Evolutionary conservation across 2,888 invertebrate genomes (phyloP).

Genomic region (Caenorhabditis doughertyi): DNA sequence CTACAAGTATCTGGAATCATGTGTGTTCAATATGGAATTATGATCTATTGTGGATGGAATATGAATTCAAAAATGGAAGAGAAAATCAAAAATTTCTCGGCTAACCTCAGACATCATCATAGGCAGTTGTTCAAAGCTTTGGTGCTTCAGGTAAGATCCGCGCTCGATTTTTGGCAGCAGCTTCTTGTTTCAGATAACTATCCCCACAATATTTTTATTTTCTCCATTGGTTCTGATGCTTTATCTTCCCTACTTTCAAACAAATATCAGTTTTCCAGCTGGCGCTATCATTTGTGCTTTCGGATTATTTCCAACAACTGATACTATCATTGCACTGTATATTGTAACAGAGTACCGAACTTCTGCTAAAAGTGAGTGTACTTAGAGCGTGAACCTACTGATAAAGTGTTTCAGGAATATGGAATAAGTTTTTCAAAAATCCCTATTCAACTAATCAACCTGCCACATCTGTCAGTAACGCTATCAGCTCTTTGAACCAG

Average conservation of each 20-base stretch:
- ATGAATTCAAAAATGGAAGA: constrained; percentile 6
- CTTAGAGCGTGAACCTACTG: neutral
- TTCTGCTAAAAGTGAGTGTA: neutral
- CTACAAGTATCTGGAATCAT: neutral
- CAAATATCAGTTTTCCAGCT: neutral
- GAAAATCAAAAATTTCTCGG: neutral
- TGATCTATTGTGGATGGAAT: neutral
- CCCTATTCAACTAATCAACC: too few relatives aligned
- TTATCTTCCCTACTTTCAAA: neutral
- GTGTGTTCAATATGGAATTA: neutral
- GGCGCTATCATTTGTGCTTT: neutral
- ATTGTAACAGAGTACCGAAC: neutral
- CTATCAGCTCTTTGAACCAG: too few relatives aligned
- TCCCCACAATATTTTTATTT: constrained; percentile 1
- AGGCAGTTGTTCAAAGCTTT: constrained; percentile 15
- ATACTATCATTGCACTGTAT: neutral
- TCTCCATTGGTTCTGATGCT: neutral
- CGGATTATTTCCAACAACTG: neutral
- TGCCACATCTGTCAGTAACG: too few relatives aligned
- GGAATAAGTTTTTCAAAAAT: too few relatives aligned
- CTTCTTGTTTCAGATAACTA: constrained; percentile 6
- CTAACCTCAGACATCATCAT: neutral
- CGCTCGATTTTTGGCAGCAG: too few relatives aligned
- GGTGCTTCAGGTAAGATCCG: neutral
- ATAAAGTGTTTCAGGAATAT: neutral